Evolutionary conservation across 2,888 invertebrate species (phyloP), one percentile per base, ranked within the genome.

Genomic region (Exocentrus adspersus): DNA sequence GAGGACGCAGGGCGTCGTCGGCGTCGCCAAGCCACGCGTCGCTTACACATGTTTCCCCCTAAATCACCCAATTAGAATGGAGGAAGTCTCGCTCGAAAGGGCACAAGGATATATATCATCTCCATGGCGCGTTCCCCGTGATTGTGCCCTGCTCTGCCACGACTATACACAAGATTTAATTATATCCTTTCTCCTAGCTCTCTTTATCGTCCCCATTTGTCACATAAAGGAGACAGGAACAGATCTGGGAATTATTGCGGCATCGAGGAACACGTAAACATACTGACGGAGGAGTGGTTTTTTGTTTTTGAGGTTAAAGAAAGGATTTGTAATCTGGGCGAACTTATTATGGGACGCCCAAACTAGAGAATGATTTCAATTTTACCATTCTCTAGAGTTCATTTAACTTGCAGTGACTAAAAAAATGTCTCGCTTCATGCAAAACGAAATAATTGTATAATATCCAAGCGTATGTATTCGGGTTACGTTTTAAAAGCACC

Each of bases 81-180:
- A 21, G 45, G 42, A 45, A 9, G 58, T 32, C 43, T 43, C 41
- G 46, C 52, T 21, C 21, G 53, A 60, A 45, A 20, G 52, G 52
- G 62, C 57, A 37, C n/a, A 37, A 5, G 7, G 24, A 24, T 19
- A 62, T 62, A 62, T 60, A 59, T 65, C 62, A 65, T 60, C 57
- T 62, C 50, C 57, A 62, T 57, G 60, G 62, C 53, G 53, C 46
- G 41, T 45, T 59, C 52, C 51, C 46, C 20, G 53, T 57, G 53
- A 63, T 60, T 60, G 58, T 60, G 62, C 52, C 48, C n/a, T n/a
- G 2, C 58, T 53, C 32, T 59, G 62, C 57, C 52, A 60, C 60
- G 32, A 20, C 61, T 53, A n/a, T n/a, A 52, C 62, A 58, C 51
- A 59, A 61, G 57, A 66, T 66, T 62, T 63, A 63, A 66, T 66